These are phyloP conservation scores for Ochropleura leucogaster DNA, from an alignment of 2,888 invertebrate species.

Conservation along the genomic window DNA sequence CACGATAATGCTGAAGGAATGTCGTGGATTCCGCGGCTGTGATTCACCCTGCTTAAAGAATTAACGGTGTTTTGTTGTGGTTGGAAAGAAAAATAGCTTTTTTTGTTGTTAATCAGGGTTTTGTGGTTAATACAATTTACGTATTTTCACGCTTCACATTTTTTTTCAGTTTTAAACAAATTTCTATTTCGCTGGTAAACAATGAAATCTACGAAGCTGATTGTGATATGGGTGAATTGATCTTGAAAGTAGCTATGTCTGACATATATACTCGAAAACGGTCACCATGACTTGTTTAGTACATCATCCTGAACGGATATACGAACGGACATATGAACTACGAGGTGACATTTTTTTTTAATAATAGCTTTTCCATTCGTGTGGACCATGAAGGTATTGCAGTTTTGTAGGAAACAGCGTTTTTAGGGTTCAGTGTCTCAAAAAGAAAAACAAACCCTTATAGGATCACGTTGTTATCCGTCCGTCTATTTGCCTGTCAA, in stretches of 20 bases:
- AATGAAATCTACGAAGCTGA: neutral
- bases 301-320: no score
- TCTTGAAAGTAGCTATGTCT: neutral
- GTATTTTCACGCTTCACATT: neutral
- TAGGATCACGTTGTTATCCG: no score
- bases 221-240: neutral
- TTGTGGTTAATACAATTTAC: neutral
- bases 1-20: constrained; percentile 68
- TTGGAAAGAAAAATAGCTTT: constrained; percentile 5
- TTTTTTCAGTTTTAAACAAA: neutral
- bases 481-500: no score
- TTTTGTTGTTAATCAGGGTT: constrained; percentile 11
- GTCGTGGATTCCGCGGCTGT: constrained; percentile 49
- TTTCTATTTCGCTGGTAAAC: neutral
- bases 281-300: no score
- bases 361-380: no score
- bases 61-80: constrained; percentile 36
- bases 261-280: no score
- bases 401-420: no score
- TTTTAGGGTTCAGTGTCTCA: no score
- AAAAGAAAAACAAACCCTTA: no score
- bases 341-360: no score
- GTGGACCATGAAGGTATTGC: no score
- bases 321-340: no score
- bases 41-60: constrained; percentile 59